Percentiles rank a stretch among this genome's conserved stretches.
Evolutionary conservation across 2,888 invertebrate species (phyloP).

Genomic region (Dichetophora obliterata): DNA sequence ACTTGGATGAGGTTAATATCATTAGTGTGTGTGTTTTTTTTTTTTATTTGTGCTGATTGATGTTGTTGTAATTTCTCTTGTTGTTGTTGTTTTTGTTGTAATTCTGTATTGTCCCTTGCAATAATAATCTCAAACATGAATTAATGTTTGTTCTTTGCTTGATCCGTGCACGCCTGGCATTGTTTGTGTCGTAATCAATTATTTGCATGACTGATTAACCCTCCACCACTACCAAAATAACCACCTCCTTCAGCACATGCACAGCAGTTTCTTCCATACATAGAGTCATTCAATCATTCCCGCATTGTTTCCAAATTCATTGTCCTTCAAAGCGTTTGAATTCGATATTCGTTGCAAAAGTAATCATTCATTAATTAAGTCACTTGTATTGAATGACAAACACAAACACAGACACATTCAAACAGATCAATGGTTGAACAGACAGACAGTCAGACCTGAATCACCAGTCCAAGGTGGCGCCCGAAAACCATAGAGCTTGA

Average conservation of each 20-base stretch:
- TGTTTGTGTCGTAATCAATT: constrained; percentile 11
- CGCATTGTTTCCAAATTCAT: not conserved
- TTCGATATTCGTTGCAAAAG: not conserved
- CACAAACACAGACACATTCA: not conserved
- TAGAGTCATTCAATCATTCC: not conserved
- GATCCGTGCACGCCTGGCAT: not conserved
- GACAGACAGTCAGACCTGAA: too few relatives aligned
- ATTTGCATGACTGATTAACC: not conserved
- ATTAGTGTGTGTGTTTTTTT: not conserved
- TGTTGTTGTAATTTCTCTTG: not conserved
- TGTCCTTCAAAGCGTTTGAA: not conserved
- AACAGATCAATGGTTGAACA: too few relatives aligned
- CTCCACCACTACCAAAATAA: too few relatives aligned
- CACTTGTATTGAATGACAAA: not conserved
- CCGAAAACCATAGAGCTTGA: too few relatives aligned
- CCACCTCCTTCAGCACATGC: too few relatives aligned
- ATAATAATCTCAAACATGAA: constrained; percentile 14
- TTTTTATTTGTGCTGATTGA: too few relatives aligned
- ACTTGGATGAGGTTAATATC: not conserved
- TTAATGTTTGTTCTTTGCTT: not conserved
- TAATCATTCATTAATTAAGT: constrained; percentile 21
- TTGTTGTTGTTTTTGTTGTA: not conserved
- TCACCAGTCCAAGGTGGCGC: too few relatives aligned
- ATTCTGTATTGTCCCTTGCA: not conserved
- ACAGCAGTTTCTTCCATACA: too few relatives aligned